Evolutionary conservation across 2,888 invertebrate species (phyloP).

Genomic region (Drosophila vallismaia): DNA sequence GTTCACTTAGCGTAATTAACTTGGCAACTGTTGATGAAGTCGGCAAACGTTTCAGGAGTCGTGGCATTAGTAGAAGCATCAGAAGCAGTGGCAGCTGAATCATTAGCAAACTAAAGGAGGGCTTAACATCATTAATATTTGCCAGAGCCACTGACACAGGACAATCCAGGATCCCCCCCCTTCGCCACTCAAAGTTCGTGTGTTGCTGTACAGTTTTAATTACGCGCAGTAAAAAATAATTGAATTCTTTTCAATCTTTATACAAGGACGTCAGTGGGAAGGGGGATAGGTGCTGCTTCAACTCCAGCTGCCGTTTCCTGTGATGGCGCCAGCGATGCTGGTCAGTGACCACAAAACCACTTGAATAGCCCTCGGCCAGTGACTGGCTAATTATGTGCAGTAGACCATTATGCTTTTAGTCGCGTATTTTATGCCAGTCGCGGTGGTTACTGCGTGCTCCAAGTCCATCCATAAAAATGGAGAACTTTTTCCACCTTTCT

Average conservation of each 20-base stretch:
- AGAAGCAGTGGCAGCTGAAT: slow-evolving; percentile 44
- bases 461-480: slow-evolving; percentile 65
- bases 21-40: slow-evolving; percentile 70
- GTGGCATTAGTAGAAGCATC: slow-evolving; percentile 18
- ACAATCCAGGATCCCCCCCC: slow-evolving; percentile 24
- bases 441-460: slow-evolving; percentile 62
- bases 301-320: slow-evolving; percentile 6
- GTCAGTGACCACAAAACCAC: slow-evolving; percentile 64
- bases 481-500: slow-evolving; percentile 35
- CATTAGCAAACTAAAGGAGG: slow-evolving; percentile 54
- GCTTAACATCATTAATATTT: slow-evolving; percentile 72
- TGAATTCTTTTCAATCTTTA: slow-evolving; percentile 74
- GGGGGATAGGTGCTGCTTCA: slow-evolving; percentile 36
- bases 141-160: slow-evolving; percentile 58
- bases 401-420: slow-evolving; percentile 61
- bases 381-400: slow-evolving; percentile 69
- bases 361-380: slow-evolving; percentile 24
- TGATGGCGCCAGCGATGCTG: slow-evolving; percentile 34
- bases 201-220: slow-evolving; percentile 56
- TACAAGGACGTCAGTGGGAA: slow-evolving; percentile 36
- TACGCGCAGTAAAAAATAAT: slow-evolving; percentile 72
- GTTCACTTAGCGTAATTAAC: slow-evolving; percentile 70
- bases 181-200: neutral
- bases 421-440: slow-evolving; percentile 25
- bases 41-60: slow-evolving; percentile 23